Evolutionary conservation across 2,797 vertebrate genomes (phyloP).

Genomic region (Anas bahamensis): DNA sequence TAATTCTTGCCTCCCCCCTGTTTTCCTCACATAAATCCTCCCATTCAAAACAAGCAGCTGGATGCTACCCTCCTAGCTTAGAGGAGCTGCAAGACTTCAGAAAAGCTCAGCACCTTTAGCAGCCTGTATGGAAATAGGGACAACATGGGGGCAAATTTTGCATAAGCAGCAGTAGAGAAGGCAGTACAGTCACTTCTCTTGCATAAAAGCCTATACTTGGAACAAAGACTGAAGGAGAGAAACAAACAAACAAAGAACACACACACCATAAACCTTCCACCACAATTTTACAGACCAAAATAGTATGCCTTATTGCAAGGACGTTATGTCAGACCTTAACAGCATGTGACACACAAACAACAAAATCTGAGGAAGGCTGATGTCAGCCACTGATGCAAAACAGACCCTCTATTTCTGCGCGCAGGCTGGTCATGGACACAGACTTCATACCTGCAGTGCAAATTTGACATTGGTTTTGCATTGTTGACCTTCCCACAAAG

Average conservation of each 20-base stretch:
- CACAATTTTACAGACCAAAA: neutral
- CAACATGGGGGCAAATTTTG: accelerated
- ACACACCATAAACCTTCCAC: neutral
- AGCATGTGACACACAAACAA: neutral
- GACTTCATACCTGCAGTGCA: neutral
- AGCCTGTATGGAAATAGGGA: accelerated
- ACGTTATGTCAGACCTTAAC: neutral
- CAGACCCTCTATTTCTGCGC: neutral
- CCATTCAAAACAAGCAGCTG: neutral
- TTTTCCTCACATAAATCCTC: neutral
- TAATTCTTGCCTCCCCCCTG: neutral
- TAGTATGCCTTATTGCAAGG: neutral
- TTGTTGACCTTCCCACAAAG: neutral
- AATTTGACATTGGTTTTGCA: neutral
- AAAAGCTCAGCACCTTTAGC: neutral
- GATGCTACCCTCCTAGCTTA: neutral
- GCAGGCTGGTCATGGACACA: neutral
- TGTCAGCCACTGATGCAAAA: neutral
- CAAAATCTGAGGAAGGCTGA: neutral
- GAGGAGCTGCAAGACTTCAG: neutral
- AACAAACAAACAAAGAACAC: neutral
- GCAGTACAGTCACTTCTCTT: neutral
- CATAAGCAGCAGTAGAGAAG: neutral
- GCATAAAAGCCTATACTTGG: neutral
- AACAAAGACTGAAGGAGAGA: neutral